These are phyloP conservation scores for Epinephelus fuscoguttatus DNA, from an alignment of 2,113 vertebrate genomes.

Conservation along the genomic window DNA sequence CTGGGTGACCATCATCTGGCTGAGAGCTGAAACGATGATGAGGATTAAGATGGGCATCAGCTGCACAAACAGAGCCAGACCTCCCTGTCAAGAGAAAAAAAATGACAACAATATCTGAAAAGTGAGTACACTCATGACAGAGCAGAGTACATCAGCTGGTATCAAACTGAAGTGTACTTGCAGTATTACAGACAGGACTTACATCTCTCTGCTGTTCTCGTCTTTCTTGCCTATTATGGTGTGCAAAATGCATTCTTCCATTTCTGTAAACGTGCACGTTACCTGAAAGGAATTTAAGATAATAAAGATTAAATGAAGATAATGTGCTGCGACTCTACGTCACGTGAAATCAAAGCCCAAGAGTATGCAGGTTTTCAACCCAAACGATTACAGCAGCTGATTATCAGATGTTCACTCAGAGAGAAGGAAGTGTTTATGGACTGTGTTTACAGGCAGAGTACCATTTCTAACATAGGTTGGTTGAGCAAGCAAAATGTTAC, in stretches of 20 bases:
- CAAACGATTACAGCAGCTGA: not conserved
- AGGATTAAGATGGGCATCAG: constrained; percentile 97
- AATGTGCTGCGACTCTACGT: not conserved
- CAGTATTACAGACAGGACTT: constrained; percentile 36
- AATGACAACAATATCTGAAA: not conserved
- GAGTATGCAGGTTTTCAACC: not conserved
- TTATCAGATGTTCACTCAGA: not conserved
- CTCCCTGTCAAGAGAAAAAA: constrained; percentile 86
- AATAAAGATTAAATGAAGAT: not conserved
- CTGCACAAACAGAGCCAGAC: constrained; percentile 97
- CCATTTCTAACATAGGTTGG: not conserved
- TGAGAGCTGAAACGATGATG: constrained; percentile 96
- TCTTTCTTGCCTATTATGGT: constrained; percentile 81
- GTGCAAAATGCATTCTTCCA: constrained; percentile 86
- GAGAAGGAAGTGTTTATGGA: not conserved
- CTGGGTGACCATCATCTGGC: constrained; percentile 96
- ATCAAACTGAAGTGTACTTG: not conserved
- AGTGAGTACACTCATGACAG: not conserved
- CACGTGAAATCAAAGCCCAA: not conserved
- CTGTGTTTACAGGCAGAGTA: not conserved
- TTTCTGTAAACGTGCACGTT: constrained; percentile 88
- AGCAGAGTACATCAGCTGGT: not conserved
- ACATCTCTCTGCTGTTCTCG: constrained; percentile 86
- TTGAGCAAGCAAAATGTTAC: not conserved
- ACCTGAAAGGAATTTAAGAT: constrained; percentile 59